Base-by-base conservation (phyloP, 2,888 invertebrate species). In the Orchestes rusci region DNA sequence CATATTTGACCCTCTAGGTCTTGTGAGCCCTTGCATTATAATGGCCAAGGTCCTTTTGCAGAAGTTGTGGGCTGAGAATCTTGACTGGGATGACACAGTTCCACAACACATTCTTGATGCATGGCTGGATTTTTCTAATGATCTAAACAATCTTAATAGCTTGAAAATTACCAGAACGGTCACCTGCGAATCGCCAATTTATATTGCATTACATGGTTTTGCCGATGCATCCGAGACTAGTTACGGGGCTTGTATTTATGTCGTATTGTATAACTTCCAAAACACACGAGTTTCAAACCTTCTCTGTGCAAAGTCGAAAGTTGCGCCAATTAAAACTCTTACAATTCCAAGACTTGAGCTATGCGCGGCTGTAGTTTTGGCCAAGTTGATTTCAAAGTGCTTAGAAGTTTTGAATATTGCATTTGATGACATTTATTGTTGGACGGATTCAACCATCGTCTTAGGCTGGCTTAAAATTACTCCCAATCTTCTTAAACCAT, bases 391-490 rank as follows among this genome's bases (percentile, higher is more conserved):
- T 8, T 13, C 15, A 5, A 35, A 20, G 3, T 12, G 19, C 2
- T 2, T 2, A 2, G 5, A 2, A 8, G 15, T 40, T 17, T 13
- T 42, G 1, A 17, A 37, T 1, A 8, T 34, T 7, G 2, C 2
- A 1, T 29, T 45, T 15, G 23, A 23, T 15, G 15, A n/a, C 5
- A 23, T 16, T 2, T 2, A 4, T 1, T 39, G 35, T 8, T 55
- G 50, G 53, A 36, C 43, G 10, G 55, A 56, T 40, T 54, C 53
- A 8, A 48, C 48, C 4, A 49, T 54, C 4, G 41, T 51, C 1
- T 39, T 54, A 18, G 45, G 49, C 5, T 57, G 55, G 53, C 16
- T 56, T 27, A 42, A 20, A 7, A 40, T 23, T 1, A 2, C 33
- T n/a, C 33, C 43, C n/a, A 47, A 37, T 19, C 16, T 16, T 17